Base-by-base conservation (phyloP, 2,888 invertebrate species). In the Cecidostiba fungosa region DNA sequence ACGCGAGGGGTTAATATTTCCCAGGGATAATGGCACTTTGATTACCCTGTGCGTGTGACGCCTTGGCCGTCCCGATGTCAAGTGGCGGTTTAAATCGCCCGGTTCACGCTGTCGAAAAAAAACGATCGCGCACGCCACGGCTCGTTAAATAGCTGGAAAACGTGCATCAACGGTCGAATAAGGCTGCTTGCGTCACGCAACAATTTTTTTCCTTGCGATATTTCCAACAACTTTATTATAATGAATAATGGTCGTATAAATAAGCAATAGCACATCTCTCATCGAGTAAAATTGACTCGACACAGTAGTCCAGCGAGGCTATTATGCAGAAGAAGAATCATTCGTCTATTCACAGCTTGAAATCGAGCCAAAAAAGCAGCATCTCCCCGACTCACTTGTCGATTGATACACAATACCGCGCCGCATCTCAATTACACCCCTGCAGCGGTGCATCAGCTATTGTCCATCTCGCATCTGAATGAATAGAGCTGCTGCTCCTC, bases 21-120 rank as follows among this genome's bases (percentile, higher is more conserved):
- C 92, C 92, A 92, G 92, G 92, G 92, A 92, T 93, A 93, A 92
- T 92, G 91, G 92, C 90, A 91, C 92, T 93, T 93, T 93, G 92
- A 93, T 93, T 93, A 92, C 92, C 90, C 91, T 54, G 91, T n/a
- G 59, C 23, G 47, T 16, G 91, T 91, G 91, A 92, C 91, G 92
- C 90, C 69, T 29, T 8, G 69, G 14, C 47, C 90, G 90, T 90
- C 90, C 90, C 90, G 89, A 90, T 90, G 90, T 92, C 92, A 92
- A 92, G 91, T 92, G 92, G 89, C 90, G 91, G 89, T 90, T 88
- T 89, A 90, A 89, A 90, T 90, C 89, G 88, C 47, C 19, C 54
- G 23, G 29, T 32, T 19, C 29, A 76, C 26, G 69, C n/a, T 90
- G 89, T 89, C 88, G 89, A 88, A 90, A 90, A 88, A 88, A 84